A percentile compares a stretch with the other conserved stretches of the same genome.
Evolutionary conservation across 2,113 vertebrate genomes (phyloP).

Genomic region (Cochlearius cochlearius): DNA sequence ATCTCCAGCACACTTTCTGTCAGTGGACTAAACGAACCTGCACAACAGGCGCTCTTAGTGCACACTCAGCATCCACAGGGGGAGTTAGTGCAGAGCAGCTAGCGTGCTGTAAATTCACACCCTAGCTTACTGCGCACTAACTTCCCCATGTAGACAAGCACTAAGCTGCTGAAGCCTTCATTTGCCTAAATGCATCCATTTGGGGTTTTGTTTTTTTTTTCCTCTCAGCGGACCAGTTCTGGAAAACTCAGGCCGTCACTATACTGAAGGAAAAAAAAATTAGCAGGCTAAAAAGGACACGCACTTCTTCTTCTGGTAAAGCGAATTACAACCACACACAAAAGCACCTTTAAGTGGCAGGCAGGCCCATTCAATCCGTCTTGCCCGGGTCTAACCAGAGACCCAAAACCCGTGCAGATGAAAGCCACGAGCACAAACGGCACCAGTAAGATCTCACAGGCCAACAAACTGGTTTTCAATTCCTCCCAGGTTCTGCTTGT

Average conservation of each 20-base stretch:
- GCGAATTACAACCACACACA: neutral
- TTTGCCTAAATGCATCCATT: neutral
- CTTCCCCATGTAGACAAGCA: slow-evolving; percentile 68
- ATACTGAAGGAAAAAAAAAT: neutral
- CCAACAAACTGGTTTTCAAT: neutral
- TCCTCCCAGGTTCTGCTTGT: neutral
- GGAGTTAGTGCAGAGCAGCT: slow-evolving; percentile 66
- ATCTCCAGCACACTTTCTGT: slow-evolving; percentile 43
- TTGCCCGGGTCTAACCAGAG: neutral
- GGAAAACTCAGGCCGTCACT: neutral
- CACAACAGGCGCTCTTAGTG: slow-evolving; percentile 49
- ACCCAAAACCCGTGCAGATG: neutral
- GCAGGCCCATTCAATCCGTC: rapidly evolving
- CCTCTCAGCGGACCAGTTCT: neutral
- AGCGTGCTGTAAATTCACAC: slow-evolving; percentile 61
- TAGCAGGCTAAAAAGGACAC: neutral
- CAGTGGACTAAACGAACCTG: neutral
- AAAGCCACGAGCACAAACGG: neutral
- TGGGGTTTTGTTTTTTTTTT: too few relatives aligned
- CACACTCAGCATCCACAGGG: slow-evolving; percentile 69
- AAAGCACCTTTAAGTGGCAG: neutral
- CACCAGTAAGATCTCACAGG: neutral
- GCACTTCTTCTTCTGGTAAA: neutral
- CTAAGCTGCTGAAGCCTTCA: slow-evolving; percentile 46
- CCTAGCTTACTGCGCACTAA: slow-evolving; percentile 68